Percentiles rank a stretch among this genome's conserved stretches.
These are phyloP conservation scores for Aegotheles bennettii DNA, from an alignment of 2,113 vertebrate genomes.

Conservation along the genomic window DNA sequence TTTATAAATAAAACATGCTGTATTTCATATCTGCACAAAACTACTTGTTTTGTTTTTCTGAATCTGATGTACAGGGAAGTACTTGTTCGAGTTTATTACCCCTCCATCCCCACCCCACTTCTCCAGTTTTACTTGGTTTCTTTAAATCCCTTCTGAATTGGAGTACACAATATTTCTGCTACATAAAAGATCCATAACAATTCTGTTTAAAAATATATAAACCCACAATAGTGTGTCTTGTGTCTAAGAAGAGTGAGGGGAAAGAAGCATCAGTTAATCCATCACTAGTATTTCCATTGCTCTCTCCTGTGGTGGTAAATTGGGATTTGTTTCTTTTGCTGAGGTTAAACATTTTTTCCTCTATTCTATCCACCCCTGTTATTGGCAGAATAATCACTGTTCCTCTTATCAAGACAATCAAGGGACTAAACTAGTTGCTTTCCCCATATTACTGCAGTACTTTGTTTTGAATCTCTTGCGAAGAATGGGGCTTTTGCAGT, in stretches of 20 bases:
- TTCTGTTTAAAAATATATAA: conserved; percentile 6
- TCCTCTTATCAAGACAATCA: conserved; percentile 29
- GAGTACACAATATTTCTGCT: neutral
- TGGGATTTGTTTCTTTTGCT: conserved; percentile 8
- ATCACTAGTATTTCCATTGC: neutral
- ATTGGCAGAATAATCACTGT: conserved; percentile 15
- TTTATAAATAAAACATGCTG: neutral
- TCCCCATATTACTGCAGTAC: neutral
- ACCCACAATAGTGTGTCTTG: neutral
- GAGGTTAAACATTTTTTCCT: neutral
- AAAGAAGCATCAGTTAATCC: neutral
- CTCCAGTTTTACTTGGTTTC: neutral
- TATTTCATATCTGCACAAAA: neutral
- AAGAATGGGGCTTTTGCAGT: conserved; percentile 34
- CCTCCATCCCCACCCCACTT: neutral
- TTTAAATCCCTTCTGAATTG: neutral
- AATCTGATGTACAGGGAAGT: neutral
- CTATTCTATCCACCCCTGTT: neutral
- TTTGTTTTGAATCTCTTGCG: neutral
- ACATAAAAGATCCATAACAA: neutral
- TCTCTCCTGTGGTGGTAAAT: neutral
- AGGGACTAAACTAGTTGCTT: neutral
- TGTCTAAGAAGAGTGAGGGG: neutral
- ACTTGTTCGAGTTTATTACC: neutral
- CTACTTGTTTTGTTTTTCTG: neutral